A percentile compares a stretch with the other conserved stretches of the same genome.
These are phyloP conservation scores for Xestia sexstrigata DNA, from an alignment of 2,888 invertebrate genomes.

Conservation along the genomic window DNA sequence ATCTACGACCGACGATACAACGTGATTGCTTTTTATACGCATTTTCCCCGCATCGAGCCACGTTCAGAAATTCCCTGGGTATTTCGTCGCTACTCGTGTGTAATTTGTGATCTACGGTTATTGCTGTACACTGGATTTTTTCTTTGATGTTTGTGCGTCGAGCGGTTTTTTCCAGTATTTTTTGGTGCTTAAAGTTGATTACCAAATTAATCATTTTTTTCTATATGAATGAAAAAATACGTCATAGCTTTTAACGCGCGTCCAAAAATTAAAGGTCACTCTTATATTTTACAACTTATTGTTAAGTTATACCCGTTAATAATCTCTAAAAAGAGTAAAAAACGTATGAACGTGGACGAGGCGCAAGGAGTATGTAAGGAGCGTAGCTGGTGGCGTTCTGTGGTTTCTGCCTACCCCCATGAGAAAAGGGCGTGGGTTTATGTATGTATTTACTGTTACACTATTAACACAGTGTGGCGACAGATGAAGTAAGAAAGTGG, in stretches of 20 bases:
- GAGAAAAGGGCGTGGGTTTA: too few relatives aligned
- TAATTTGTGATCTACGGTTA: slow-evolving; percentile 64
- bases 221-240: slow-evolving; percentile 4
- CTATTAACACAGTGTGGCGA: not conserved
- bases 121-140: slow-evolving; percentile 48
- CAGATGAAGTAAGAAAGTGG: not conserved
- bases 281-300: too few relatives aligned
- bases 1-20: slow-evolving; percentile 66
- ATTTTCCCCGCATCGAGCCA: slow-evolving; percentile 55
- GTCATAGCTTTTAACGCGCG: not conserved
- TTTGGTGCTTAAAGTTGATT: slow-evolving; percentile 34
- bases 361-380: too few relatives aligned
- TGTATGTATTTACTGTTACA: too few relatives aligned
- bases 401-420: too few relatives aligned
- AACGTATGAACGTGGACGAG: too few relatives aligned
- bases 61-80: slow-evolving; percentile 57
- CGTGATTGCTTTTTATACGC: slow-evolving; percentile 69
- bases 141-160: slow-evolving; percentile 30
- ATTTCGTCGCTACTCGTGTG: slow-evolving; percentile 58
- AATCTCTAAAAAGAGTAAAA: too few relatives aligned
- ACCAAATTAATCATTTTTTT: slow-evolving; percentile 22
- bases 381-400: too few relatives aligned
- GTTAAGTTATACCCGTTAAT: too few relatives aligned
- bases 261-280: too few relatives aligned
- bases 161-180: slow-evolving; percentile 7